Percentiles rank a stretch among this genome's conserved stretches.
Evolutionary conservation across 2,888 invertebrate genomes (phyloP).

Genomic region (Brenthis ino): DNA sequence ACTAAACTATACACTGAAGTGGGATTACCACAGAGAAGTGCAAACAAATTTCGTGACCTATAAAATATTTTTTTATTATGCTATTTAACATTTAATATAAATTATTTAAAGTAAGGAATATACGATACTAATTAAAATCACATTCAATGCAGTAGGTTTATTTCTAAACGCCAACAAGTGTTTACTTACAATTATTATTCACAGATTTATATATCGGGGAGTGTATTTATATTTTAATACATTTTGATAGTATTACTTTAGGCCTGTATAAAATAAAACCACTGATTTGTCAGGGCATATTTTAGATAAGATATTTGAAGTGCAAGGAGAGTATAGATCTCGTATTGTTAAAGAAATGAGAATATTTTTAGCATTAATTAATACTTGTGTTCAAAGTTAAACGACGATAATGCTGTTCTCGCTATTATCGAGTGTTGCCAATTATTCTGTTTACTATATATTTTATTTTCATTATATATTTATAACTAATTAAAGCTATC

Average conservation of each 20-base stretch:
- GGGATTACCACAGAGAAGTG: constrained; percentile 22
- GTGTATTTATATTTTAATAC: constrained; percentile 14
- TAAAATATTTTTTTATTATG: constrained; percentile 19
- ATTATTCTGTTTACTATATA: constrained; percentile 40
- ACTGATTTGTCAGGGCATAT: not conserved
- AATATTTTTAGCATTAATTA: too few species aligned
- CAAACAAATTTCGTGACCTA: constrained; percentile 23
- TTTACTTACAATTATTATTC: constrained; percentile 31
- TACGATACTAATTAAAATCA: constrained; percentile 55
- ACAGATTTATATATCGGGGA: constrained; percentile 19
- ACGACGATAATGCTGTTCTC: not conserved
- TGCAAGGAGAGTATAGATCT: not conserved
- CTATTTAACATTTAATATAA: constrained; percentile 22
- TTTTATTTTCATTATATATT: constrained; percentile 52
- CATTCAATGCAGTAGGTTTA: constrained; percentile 53
- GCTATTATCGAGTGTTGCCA: constrained; percentile 8
- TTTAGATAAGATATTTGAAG: not conserved
- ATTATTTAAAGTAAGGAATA: constrained; percentile 21
- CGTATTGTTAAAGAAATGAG: too few species aligned
- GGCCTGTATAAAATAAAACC: constrained; percentile 28
- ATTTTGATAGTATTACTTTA: constrained; percentile 17
- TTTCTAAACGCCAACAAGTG: constrained; percentile 31
- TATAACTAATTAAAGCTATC: constrained; percentile 81
- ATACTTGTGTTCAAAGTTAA: not conserved
- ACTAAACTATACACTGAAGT: constrained; percentile 28